Base-by-base conservation (phyloP, 2,113 vertebrate genomes). In the Pionites leucogaster region DNA sequence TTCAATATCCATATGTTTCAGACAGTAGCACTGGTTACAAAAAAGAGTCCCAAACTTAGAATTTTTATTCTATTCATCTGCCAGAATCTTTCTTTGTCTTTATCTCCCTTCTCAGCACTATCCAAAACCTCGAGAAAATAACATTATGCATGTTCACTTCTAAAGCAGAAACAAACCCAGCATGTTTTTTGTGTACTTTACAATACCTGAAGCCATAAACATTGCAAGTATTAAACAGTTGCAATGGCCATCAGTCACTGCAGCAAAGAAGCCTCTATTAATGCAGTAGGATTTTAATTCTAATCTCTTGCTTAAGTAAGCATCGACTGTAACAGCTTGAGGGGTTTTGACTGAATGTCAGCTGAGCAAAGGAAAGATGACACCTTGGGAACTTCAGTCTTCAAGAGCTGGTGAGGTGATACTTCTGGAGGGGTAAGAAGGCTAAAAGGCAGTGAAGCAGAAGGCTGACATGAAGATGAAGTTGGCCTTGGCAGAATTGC, bases 331-430 rank as follows among this genome's bases (percentile, higher is more conserved):
- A 57, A 71, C 33, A 57, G 46, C 42, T 70, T 7, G 1, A 59
- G 42, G 60, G 17, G 13, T 39, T 87, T 82, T 86, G 57, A 68
- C 31, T 95, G 87, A 81, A 62, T 90, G 82, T 92, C 91, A 93
- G 52, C 33, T 76, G 72, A 88, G 57, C 20, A 86, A 95, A 96
- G 47, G 68, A 64, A 91, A 82, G 55, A 69, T 86, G 92, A 82
- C 79, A 93, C 69, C 47, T 77, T 72, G 37, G 37, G 57, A 92
- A 79, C 41, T 72, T 77, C 10, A 47, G 67, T 82, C 53, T 70
- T 72, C 59, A 52, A n/a, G 16, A 65, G 47, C 3, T 64, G 59
- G 17, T 77, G 95, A 91, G 4, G 8, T 92, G 79, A 88, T 60
- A 33, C 23, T 64, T 94, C 63, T 75, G 55, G 75, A 87, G 64